phyloP scores from a whole-genome alignment of 2,888 invertebrate genomes.

The Cabera pusaria region DNA sequence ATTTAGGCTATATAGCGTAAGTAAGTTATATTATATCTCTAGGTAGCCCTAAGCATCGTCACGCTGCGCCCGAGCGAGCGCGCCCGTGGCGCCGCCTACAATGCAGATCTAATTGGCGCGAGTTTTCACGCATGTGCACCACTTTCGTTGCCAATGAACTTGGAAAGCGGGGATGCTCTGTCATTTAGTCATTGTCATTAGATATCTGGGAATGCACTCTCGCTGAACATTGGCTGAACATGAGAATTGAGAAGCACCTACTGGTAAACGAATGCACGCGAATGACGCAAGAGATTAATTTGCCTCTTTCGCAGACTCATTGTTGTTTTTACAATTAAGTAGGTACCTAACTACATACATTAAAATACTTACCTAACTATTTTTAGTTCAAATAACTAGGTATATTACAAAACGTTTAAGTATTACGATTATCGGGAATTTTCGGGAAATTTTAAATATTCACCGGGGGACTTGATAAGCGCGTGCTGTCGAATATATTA shows the following conservation, averaged over 20 bases:
- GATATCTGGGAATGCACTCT: constrained; percentile 78
- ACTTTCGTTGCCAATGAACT: constrained; percentile 83
- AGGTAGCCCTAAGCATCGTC: constrained; percentile 5
- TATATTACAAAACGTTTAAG: no score
- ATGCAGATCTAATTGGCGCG: constrained; percentile 54
- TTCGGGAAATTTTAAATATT: no score
- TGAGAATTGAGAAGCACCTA: constrained; percentile 39
- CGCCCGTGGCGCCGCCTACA: constrained; percentile 28
- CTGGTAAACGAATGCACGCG: constrained; percentile 54
- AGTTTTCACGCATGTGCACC: constrained; percentile 76
- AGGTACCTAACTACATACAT: no score
- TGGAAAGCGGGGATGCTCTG: constrained; percentile 79
- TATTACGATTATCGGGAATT: no score
- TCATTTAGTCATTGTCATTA: constrained; percentile 78
- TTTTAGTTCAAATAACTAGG: no score
- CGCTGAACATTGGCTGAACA: no score
- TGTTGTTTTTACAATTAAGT: constrained; percentile 8
- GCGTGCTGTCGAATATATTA: no score
- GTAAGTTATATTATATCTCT: no score
- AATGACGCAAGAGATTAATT: constrained; percentile 56
- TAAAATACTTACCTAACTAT: no score
- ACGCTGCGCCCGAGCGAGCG: constrained; percentile 36
- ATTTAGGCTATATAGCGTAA: no score
- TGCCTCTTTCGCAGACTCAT: constrained; percentile 24
- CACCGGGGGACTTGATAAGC: no score